phyloP scores from a whole-genome alignment of 1,140 invertebrate genomes.

The Rhagoletis pomonella region DNA sequence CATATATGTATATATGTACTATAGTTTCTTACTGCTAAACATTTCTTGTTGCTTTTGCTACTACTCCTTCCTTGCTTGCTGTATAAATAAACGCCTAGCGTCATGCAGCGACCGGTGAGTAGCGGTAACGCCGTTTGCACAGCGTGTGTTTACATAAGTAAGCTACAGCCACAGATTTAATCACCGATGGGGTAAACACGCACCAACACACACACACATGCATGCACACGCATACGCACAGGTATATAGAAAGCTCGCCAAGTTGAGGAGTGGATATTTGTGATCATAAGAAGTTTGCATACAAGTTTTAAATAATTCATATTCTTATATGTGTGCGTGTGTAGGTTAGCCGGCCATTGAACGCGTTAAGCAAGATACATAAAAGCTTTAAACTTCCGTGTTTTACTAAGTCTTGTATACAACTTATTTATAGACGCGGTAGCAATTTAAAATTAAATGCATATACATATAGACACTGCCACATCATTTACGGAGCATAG shows the following conservation, averaged over 20 bases:
- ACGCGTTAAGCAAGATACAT: not conserved
- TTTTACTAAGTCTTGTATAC: not conserved
- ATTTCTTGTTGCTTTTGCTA: not conserved
- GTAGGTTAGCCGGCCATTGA: constrained; percentile 37
- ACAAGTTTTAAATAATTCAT: constrained; percentile 15
- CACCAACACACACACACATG: not conserved
- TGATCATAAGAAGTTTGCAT: constrained; percentile 20
- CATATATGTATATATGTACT: too few species aligned
- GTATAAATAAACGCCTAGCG: constrained; percentile 18
- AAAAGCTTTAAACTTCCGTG: not conserved
- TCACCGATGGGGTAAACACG: constrained; percentile 5
- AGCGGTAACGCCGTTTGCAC: not conserved
- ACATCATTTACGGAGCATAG: not conserved
- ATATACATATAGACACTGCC: not conserved
- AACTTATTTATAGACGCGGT: too few species aligned
- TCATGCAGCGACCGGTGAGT: not conserved
- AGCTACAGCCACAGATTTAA: constrained; percentile 49
- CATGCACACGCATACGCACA: not conserved
- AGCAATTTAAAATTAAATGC: too few species aligned
- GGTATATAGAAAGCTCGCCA: not conserved
- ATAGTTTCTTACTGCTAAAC: too few species aligned
- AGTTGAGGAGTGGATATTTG: not conserved
- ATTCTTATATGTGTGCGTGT: not conserved
- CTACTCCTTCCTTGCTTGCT: not conserved
- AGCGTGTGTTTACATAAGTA: constrained; percentile 39